Evolutionary conservation across 2,797 vertebrate genomes (phyloP).

Genomic region (Thaleichthys pacificus): DNA sequence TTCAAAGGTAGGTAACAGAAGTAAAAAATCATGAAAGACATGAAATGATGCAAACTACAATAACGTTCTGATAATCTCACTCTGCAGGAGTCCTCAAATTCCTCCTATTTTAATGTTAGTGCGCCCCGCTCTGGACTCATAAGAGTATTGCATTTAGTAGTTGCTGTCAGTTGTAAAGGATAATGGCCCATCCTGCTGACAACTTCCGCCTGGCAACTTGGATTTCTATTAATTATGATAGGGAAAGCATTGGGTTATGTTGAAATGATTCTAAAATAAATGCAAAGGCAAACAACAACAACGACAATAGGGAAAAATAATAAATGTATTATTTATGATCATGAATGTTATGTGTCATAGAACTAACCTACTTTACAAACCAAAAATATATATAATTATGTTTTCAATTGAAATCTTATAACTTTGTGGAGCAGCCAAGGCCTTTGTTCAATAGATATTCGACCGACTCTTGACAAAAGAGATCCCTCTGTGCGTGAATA

Average conservation of each 20-base stretch:
- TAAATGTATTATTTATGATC: not conserved
- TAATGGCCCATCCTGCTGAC: not conserved
- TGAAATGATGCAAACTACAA: too few relatives aligned
- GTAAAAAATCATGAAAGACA: too few relatives aligned
- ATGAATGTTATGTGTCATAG: not conserved
- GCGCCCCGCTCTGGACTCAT: conserved; percentile 50
- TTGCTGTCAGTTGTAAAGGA: not conserved
- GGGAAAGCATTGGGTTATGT: not conserved
- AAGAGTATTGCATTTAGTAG: conserved; percentile 25
- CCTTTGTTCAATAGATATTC: not conserved
- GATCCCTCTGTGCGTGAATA: conserved; percentile 33
- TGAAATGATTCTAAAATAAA: too few relatives aligned
- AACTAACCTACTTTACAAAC: not conserved
- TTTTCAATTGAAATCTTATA: not conserved
- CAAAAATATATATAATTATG: not conserved
- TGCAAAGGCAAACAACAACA: not conserved
- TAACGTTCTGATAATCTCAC: too few relatives aligned
- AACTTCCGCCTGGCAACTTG: too few relatives aligned
- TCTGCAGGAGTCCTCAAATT: not conserved
- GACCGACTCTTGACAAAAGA: conserved; percentile 20
- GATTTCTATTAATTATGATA: not conserved
- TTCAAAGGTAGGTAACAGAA: too few relatives aligned
- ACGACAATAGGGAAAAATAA: not conserved
- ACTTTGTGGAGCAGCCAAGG: not conserved
- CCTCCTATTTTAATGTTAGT: conserved; percentile 38